A percentile compares a stretch with the other conserved stretches of the same genome.
Conservation (phyloP, 30 jellyfish, hydroid and myxozoan species). For the Sanderia malayensis region DNA sequence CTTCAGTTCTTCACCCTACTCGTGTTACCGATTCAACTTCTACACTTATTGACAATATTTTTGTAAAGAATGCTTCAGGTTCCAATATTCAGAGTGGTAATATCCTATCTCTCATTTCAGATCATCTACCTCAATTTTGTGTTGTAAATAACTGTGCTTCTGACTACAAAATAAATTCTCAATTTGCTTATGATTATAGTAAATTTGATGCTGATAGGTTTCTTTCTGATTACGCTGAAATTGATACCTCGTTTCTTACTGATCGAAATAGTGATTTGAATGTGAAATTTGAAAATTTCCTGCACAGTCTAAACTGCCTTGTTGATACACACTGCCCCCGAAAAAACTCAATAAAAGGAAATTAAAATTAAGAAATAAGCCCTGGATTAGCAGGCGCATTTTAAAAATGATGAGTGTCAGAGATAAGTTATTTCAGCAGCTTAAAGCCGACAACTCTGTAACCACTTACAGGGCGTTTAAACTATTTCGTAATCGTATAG, state of each 20-base stretch:
- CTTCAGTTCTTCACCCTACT: constrained; percentile 43
- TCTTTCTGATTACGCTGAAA: constrained; percentile 28
- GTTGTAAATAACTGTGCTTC: constrained; percentile 5
- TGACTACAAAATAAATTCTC: constrained; percentile 24
- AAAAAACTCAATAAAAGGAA: constrained; percentile 17
- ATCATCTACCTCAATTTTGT: constrained; percentile 43
- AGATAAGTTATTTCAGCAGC: constrained; percentile 34
- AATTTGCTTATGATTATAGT: constrained; percentile 34
- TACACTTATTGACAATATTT: constrained; percentile 41
- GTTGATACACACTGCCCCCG: constrained; percentile 43
- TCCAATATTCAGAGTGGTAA: constrained; percentile 43
- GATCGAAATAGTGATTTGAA: constrained; percentile 23
- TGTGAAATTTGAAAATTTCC: constrained; percentile 37
- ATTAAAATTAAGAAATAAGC: constrained; percentile 38
- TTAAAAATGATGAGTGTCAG: constrained; percentile 37
- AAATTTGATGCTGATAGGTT: constrained; percentile 24
- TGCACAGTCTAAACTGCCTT: constrained; percentile 32
- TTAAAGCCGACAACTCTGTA: constrained; percentile 15
- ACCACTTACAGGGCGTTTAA: constrained; percentile 7
- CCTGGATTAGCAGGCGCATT: constrained; percentile 35
- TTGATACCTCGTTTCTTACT: constrained; percentile 23
- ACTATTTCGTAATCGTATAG: constrained; percentile 54
- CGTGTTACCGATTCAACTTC: constrained; percentile 30
- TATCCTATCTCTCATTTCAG: constrained; percentile 47
- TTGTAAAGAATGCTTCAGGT: constrained; percentile 21